Evolutionary conservation across 2,113 vertebrate species (phyloP), one percentile per base, ranked within the genome.

Genomic region (Brachyistius frenatus): DNA sequence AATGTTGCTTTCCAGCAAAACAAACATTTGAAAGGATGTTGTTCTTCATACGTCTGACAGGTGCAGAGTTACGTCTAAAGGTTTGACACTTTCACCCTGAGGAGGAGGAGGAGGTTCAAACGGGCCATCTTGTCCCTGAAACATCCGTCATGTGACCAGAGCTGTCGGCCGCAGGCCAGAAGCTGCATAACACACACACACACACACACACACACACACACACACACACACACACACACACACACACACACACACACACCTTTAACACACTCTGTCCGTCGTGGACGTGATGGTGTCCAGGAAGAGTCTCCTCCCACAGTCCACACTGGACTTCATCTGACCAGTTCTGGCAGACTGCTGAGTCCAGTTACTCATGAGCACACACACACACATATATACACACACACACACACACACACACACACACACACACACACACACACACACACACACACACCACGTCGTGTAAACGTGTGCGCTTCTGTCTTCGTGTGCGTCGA

Each of bases 251-350:
- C 36, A 37, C 6, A 32, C 5, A 6, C 23, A 36, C 56, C 9
- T 46, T 37, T 64, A 64, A 80, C 30, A 49, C 47, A 14, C 5
- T 62, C 36, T 35, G 23, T 36, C 47, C 64, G 66, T 39, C 32
- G n/a, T 30, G 50, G 31, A 63, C 13, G 60, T 46, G 52, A 33
- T 32, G 39, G 15, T 10, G 2, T 5, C 50, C 36, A 32, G 53
- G 6, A 23, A 23, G 23, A 23, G 23, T 23, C 49, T 23, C 9
- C n/a, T 1, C 7, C 63, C 33, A 58, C 50, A 37, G 61, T 66
- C 49, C 33, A 50, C 4, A 9, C 33, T 32, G 46, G 47, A 62
- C 58, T 68, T 66, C 55, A 33, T 5, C 9, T 52, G 3, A 23
- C 63, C 32, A 60, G 37, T 54, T 53, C 47, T 10, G 44, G 54